phyloP scores from a whole-genome alignment of 2,888 invertebrate species.

The Agrilus mali region DNA sequence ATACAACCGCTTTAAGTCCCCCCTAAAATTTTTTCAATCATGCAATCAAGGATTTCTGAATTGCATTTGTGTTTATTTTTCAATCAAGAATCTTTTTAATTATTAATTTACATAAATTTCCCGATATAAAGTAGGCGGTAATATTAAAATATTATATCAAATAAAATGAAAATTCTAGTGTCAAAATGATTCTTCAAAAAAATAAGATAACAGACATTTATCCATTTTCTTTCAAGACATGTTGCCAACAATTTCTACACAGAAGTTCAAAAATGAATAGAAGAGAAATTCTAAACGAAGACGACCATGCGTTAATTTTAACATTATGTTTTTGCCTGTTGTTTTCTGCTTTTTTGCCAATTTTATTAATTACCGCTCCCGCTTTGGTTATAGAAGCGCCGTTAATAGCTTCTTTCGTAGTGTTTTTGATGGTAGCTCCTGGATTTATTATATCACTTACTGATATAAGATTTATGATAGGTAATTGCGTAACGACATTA shows the following conservation, averaged over 20 bases:
- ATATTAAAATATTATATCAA: not conserved
- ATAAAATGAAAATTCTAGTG: not conserved
- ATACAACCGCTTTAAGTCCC: slow-evolving; percentile 66
- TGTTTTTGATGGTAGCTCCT: slow-evolving; percentile 15
- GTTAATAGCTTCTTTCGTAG: slow-evolving; percentile 12
- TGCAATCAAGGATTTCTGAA: not conserved
- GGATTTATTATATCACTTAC: slow-evolving; percentile 14
- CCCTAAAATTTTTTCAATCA: slow-evolving; percentile 40
- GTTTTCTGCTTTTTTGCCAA: slow-evolving; percentile 18
- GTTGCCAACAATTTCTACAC: not conserved
- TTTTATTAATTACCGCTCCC: slow-evolving; percentile 18
- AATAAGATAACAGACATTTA: not conserved
- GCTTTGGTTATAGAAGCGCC: slow-evolving; percentile 17
- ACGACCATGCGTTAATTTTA: slow-evolving; percentile 19
- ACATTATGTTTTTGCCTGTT: slow-evolving; percentile 18
- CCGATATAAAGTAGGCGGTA: not conserved
- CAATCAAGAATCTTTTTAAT: no score
- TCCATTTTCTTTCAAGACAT: not conserved
- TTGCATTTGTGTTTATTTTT: not conserved
- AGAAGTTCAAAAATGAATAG: slow-evolving; percentile 5
- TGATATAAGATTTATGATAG: slow-evolving; percentile 16
- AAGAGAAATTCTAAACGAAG: slow-evolving; percentile 11
- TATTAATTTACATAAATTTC: not conserved
- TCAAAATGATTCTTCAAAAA: not conserved
- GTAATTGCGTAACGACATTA: slow-evolving; percentile 1